Evolutionary conservation across 2,888 invertebrate genomes (phyloP).

Genomic region (Aphodius sticticus): DNA sequence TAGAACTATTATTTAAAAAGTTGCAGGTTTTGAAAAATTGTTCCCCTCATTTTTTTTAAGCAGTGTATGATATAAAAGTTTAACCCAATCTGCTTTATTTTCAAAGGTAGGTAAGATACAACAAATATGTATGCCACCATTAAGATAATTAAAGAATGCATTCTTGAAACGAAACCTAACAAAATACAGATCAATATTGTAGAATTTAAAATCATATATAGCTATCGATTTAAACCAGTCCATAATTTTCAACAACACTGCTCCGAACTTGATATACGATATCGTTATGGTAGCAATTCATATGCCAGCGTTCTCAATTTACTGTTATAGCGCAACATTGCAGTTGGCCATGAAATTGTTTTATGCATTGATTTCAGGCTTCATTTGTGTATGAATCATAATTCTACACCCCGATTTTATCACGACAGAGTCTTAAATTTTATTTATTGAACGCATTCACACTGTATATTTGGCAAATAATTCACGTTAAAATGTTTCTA

Average conservation of each 20-base stretch:
- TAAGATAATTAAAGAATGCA: no score
- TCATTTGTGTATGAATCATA: background rate
- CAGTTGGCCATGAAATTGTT: background rate
- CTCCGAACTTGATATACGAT: background rate
- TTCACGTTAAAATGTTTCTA: no score
- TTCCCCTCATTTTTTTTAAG: no score
- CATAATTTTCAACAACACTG: background rate
- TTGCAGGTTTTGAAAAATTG: no score
- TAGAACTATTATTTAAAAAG: no score
- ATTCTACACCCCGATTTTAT: background rate
- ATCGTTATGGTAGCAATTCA: background rate
- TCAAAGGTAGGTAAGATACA: no score
- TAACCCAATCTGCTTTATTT: no score
- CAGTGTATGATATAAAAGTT: no score
- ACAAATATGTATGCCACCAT: no score
- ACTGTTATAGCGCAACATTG: background rate
- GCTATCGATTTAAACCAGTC: background rate
- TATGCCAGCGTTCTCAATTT: background rate
- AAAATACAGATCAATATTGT: background rate
- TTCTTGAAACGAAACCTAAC: background rate
- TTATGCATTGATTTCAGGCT: background rate
- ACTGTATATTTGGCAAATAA: background rate
- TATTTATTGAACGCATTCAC: background rate
- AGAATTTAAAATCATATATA: background rate
- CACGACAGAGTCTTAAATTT: background rate